Evolutionary conservation across 2,113 vertebrate species (phyloP).

Genomic region (Copsychus sechellarum): DNA sequence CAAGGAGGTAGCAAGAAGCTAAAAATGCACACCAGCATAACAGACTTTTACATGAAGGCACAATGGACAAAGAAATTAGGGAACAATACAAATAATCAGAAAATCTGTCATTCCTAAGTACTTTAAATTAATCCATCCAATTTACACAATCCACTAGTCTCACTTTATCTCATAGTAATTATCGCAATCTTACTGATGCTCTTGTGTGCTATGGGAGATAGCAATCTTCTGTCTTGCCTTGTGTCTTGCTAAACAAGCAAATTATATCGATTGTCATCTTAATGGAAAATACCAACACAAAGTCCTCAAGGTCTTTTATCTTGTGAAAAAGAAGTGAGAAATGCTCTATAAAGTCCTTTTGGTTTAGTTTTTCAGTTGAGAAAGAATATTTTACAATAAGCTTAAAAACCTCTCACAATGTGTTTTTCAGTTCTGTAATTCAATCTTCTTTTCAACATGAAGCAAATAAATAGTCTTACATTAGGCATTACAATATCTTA

Average conservation of each 20-base stretch:
- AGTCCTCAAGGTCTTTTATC: not conserved
- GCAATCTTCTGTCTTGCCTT: not conserved
- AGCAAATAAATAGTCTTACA: not conserved
- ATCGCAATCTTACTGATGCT: not conserved
- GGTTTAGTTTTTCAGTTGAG: not conserved
- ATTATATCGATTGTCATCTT: not conserved
- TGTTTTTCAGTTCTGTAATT: not conserved
- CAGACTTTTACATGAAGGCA: not conserved
- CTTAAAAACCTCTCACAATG: not conserved
- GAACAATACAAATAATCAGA: not conserved
- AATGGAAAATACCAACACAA: not conserved
- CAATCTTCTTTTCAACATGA: not conserved
- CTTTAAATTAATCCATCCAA: not conserved
- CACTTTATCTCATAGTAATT: not conserved
- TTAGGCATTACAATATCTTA: not conserved
- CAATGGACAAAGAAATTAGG: not conserved
- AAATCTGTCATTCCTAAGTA: not conserved
- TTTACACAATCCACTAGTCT: not conserved
- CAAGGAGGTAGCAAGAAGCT: not conserved
- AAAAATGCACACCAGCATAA: not conserved
- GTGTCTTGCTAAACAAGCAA: slow-evolving; percentile 33
- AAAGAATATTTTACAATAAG: not conserved
- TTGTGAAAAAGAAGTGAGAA: not conserved
- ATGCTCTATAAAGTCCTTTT: not conserved
- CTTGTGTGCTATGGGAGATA: not conserved